phyloP scores from a whole-genome alignment of 2,888 invertebrate species.

The Lasioglossum figueresi region DNA sequence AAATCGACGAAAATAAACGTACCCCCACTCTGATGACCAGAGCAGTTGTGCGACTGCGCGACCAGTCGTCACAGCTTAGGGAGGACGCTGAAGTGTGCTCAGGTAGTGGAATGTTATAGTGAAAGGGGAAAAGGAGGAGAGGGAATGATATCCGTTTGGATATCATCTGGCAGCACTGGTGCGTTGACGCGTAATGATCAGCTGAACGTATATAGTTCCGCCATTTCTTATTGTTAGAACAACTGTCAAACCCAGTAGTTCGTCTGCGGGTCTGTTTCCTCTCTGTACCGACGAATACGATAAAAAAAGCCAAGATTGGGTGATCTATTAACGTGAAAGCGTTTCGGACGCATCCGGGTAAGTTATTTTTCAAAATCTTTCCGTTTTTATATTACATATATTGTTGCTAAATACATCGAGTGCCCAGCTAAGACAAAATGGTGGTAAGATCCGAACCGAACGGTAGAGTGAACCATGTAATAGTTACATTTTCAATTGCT shows the following conservation, averaged over 20 bases:
- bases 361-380: constrained; percentile 52
- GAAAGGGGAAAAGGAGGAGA: no score
- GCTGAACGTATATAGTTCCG: constrained; percentile 71
- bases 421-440: constrained; percentile 43
- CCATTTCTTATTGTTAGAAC: constrained; percentile 77
- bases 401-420: constrained; percentile 16
- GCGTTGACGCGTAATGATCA: constrained; percentile 70
- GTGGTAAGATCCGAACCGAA: constrained; percentile 28
- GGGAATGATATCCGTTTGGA: no score
- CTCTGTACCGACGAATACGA: constrained; percentile 67
- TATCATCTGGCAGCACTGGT: no score
- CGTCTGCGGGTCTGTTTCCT: constrained; percentile 67
- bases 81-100: no score
- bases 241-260: constrained; percentile 76
- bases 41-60: no score
- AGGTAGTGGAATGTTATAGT: no score
- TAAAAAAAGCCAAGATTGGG: constrained; percentile 77
- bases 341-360: constrained; percentile 83
- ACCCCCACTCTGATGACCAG: no score
- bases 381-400: not conserved
- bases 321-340: constrained; percentile 76
- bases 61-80: no score
- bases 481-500: constrained; percentile 11
- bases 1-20: no score
- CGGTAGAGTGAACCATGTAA: not conserved